phyloP scores from a whole-genome alignment of 2,888 invertebrate species.

The Dryadula phaetusa region DNA sequence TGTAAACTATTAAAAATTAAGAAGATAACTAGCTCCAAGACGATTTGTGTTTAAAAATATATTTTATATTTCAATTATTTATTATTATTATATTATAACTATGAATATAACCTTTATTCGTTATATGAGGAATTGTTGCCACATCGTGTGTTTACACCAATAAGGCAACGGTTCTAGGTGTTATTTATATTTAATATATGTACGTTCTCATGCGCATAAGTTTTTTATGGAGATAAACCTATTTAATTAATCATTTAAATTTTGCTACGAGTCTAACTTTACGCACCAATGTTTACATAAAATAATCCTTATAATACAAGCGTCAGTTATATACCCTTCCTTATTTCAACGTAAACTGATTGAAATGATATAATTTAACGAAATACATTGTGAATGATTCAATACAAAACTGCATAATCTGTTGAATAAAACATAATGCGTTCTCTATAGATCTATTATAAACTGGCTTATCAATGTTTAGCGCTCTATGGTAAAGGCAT shows the following conservation, averaged over 20 bases:
- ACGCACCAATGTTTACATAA: no score
- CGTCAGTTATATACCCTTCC: neutral
- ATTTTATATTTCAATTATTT: no score
- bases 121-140: neutral
- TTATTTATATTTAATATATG: neutral
- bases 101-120: neutral
- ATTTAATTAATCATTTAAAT: slow-evolving; percentile 3
- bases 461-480: neutral
- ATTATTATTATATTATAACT: neutral
- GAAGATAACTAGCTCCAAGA: no score
- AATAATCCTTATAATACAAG: no score
- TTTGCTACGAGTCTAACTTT: no score
- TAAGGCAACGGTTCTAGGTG: slow-evolving; percentile 4
- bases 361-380: slow-evolving; percentile 4
- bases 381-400: slow-evolving; percentile 8
- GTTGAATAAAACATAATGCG: slow-evolving; percentile 26
- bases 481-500: slow-evolving; percentile 16
- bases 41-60: no score
- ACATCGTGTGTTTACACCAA: slow-evolving; percentile 5
- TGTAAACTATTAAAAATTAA: no score
- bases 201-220: neutral
- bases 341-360: neutral
- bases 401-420: slow-evolving; percentile 15
- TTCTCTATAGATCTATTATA: slow-evolving; percentile 11
- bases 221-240: neutral